Evolutionary conservation across 2,113 vertebrate genomes (phyloP), one percentile per base, ranked within the genome.

Genomic region (Alligator sinensis): DNA sequence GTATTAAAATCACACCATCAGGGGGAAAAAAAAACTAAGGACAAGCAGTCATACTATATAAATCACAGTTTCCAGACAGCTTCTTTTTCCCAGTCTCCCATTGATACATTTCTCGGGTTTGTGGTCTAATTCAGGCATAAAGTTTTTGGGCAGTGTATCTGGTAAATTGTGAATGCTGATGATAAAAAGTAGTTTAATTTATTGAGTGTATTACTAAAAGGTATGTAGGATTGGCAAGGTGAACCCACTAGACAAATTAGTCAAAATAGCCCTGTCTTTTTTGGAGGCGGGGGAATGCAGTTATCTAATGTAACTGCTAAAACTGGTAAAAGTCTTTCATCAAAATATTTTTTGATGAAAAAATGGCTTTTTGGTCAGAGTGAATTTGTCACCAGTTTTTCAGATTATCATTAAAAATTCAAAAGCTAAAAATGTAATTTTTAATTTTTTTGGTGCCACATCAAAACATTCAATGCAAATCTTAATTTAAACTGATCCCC

Each of bases 91-190:
- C 77, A 94, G 86, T 84, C 55, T 91, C 7, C 64, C 61, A 87
- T 28, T 2, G n/a, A 70, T 57, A 82, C 4, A 88, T 89, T 95
- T 87, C 80, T 88, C 54, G 81, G 60, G 12, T n/a, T 93, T 75
- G 27, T 75, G 70, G 6, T 16, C 14, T 84, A 89, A 84, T 75
- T 47, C 3, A 1, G 61, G 25, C 86, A 80, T 30, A 47, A 77
- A 72, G 68, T 70, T 77, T 77, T 59, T n/a, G n/a, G 61, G 25
- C 88, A 78, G 28, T n/a, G 82, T 28, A 74, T 80, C 18, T 25
- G 81, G 80, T 88, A 86, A 93, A 74, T 82, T 87, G 38, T 91
- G 77, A 77, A 77, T 47, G 15, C 78, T 68, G 15, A 83, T 83
- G 21, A 34, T 2, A 82, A 72, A 87, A 88, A 64, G 13, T 77